These are phyloP conservation scores for Acrobasis suavella DNA, from an alignment of 2,888 invertebrate genomes.

Conservation along the genomic window DNA sequence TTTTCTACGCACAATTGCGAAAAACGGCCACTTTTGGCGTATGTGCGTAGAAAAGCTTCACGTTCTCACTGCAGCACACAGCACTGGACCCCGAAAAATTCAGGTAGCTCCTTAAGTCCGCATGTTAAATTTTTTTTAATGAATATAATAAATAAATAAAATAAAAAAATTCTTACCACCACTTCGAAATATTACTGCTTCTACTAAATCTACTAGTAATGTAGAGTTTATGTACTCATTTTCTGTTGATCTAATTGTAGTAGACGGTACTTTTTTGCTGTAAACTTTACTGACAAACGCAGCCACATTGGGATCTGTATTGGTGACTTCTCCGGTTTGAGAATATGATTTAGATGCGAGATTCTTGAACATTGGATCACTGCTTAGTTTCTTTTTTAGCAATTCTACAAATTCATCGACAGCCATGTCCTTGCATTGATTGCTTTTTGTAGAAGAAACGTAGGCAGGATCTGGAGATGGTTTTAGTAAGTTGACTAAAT, in stretches of 20 bases:
- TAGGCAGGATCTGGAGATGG: slow-evolving; percentile 43
- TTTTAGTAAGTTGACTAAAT: slow-evolving; percentile 56
- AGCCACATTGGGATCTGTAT: slow-evolving; percentile 59
- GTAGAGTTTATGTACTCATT: slow-evolving; percentile 67
- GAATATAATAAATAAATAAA: too few species aligned
- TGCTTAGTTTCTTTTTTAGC: slow-evolving; percentile 63
- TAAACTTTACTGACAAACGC: slow-evolving; percentile 65
- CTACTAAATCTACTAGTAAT: slow-evolving; percentile 69
- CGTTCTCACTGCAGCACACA: too few species aligned
- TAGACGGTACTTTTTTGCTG: slow-evolving; percentile 54
- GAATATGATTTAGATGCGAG: slow-evolving; percentile 42
- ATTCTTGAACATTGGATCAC: slow-evolving; percentile 62
- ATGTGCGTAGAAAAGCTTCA: too few species aligned
- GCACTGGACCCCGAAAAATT: too few species aligned
- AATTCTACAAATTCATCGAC: slow-evolving; percentile 67
- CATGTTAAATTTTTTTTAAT: too few species aligned
- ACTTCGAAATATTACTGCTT: slow-evolving; percentile 72
- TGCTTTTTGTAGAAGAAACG: slow-evolving; percentile 36
- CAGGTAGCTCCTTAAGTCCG: too few species aligned
- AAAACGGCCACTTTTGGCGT: too few species aligned
- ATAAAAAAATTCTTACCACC: too few species aligned
- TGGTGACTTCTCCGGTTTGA: slow-evolving; percentile 43
- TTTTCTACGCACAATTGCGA: too few species aligned
- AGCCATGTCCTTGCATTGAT: slow-evolving; percentile 57
- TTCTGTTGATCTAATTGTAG: slow-evolving; percentile 48